Percentiles rank a stretch among this genome's conserved stretches.
Conservation (phyloP, 2,888 invertebrate species). For the Megamerina dolium region DNA sequence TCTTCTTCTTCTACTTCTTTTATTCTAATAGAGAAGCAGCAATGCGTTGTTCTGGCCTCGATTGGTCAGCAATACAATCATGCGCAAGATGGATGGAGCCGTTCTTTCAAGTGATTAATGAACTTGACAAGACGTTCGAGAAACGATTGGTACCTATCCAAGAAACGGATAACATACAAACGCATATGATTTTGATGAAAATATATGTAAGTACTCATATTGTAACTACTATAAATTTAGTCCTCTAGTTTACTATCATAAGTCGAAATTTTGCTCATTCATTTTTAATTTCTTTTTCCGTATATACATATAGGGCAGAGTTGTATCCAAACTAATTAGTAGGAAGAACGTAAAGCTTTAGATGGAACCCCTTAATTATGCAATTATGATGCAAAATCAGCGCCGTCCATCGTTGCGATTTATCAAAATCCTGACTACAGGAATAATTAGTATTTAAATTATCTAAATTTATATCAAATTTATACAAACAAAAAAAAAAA, state of each 20-base stretch:
- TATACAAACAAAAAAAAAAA: background rate
- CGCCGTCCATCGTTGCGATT: slow-evolving; percentile 19
- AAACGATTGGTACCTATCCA: no score
- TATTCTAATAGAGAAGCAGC: slow-evolving; percentile 57
- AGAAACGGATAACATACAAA: slow-evolving; percentile 71
- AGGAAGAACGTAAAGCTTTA: slow-evolving; percentile 44
- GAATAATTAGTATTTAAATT: no score
- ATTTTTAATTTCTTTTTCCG: no score
- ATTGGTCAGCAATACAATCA: slow-evolving; percentile 66
- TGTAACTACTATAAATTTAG: no score
- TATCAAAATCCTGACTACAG: slow-evolving; percentile 7
- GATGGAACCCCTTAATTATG: no score
- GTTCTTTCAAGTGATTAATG: slow-evolving; percentile 62
- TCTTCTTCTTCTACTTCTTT: background rate
- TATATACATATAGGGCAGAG: no score
- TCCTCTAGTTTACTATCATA: no score
- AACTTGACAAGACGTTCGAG: slow-evolving; percentile 53
- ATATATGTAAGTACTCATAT: slow-evolving; percentile 65
- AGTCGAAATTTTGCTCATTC: no score
- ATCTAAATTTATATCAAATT: background rate
- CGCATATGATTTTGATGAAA: slow-evolving; percentile 74
- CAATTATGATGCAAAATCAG: no score
- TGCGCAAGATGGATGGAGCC: slow-evolving; percentile 81
- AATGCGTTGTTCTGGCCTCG: slow-evolving; percentile 69
- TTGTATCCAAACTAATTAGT: slow-evolving; percentile 46